These are phyloP conservation scores for Symphodus melops DNA, from an alignment of 2,113 vertebrate genomes.

Conservation along the genomic window DNA sequence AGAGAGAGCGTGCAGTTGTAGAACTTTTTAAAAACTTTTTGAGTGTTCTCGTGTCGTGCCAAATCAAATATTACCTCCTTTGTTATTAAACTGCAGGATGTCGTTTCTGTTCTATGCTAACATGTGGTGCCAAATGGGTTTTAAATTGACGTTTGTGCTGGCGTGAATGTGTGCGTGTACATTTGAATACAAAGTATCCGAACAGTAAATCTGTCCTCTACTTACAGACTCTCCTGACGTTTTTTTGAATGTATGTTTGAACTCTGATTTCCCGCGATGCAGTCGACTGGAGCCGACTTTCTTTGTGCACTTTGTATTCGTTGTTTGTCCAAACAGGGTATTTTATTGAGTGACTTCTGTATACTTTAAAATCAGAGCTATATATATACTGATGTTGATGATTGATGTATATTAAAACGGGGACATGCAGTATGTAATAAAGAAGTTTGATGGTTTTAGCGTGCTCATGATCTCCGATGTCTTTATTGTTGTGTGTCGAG, in stretches of 20 bases:
- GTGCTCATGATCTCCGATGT: neutral
- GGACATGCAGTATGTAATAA: conserved; percentile 77
- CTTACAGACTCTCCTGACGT: conserved; percentile 42
- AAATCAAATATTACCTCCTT: conserved; percentile 73
- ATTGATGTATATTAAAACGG: conserved; percentile 62
- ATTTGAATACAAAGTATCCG: conserved; percentile 48
- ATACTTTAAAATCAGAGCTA: conserved; percentile 72
- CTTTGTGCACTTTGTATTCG: conserved; percentile 76
- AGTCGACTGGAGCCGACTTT: conserved; percentile 59
- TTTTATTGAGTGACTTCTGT: conserved; percentile 68
- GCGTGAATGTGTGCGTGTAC: conserved; percentile 7
- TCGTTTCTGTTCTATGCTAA: conserved; percentile 76
- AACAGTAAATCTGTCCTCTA: conserved; percentile 30
- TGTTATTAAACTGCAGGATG: conserved; percentile 59
- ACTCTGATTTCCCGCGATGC: conserved; percentile 60
- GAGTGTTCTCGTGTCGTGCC: conserved; percentile 70
- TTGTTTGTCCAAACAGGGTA: conserved; percentile 76
- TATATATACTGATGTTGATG: conserved; percentile 72
- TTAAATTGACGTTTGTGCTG: conserved; percentile 47
- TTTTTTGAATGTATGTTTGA: conserved; percentile 76
- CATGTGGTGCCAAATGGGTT: conserved; percentile 77
- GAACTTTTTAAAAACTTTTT: conserved; percentile 54
- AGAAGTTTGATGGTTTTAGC: conserved; percentile 57
- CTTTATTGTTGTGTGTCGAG: neutral
- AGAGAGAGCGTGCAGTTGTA: conserved; percentile 52